Evolutionary conservation across 2,797 vertebrate species (phyloP).

Genomic region (Loris lydekkerianus): DNA sequence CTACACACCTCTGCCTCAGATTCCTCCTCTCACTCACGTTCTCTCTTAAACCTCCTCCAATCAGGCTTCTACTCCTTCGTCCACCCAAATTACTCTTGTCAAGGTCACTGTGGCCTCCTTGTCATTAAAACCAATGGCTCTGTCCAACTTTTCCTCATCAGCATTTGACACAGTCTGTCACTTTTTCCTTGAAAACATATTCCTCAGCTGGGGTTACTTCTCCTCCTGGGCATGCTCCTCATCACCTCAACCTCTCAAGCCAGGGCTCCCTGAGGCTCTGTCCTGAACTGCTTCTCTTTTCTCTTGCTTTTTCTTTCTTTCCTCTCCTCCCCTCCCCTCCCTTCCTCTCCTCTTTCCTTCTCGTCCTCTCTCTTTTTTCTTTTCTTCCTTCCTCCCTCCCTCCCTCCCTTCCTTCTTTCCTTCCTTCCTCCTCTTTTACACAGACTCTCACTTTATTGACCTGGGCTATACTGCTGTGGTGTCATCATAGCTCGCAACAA

Average conservation of each 20-base stretch:
- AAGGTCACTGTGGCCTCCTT: background rate
- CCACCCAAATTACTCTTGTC: background rate
- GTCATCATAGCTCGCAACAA: too few relatives aligned
- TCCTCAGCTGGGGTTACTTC: background rate
- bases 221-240: background rate
- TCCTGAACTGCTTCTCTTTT: background rate
- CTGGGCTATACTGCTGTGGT: too few relatives aligned
- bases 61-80: background rate
- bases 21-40: background rate
- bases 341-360: too few relatives aligned
- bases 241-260: background rate
- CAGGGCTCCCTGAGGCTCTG: background rate
- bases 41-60: background rate
- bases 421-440: too few relatives aligned
- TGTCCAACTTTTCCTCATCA: background rate
- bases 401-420: too few relatives aligned
- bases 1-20: background rate
- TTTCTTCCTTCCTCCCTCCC: too few relatives aligned
- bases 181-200: background rate
- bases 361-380: too few relatives aligned
- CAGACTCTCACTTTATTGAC: too few relatives aligned
- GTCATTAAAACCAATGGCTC: background rate
- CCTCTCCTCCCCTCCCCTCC: too few relatives aligned
- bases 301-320: background rate
- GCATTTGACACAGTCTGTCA: accelerated